Conservation (phyloP, 2,797 vertebrate genomes). For the Sparus aurata region DNA sequence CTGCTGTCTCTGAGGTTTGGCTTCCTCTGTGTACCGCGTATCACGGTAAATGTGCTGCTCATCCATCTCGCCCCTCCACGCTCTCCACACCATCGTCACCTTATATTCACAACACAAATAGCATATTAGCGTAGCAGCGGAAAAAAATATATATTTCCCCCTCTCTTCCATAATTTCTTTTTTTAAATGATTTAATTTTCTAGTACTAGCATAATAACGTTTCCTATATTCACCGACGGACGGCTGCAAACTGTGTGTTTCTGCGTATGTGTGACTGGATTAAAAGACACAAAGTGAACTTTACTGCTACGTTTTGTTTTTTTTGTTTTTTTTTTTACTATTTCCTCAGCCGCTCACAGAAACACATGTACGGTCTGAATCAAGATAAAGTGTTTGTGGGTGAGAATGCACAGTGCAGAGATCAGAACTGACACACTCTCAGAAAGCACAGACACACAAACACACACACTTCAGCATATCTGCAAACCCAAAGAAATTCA, state of each 20-base stretch:
- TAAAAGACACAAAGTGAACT: slow-evolving; percentile 48
- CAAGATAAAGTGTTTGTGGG: slow-evolving; percentile 44
- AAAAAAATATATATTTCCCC: slow-evolving; percentile 10
- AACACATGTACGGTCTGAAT: slow-evolving; percentile 22
- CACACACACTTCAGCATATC: slow-evolving; percentile 22
- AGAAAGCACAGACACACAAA: slow-evolving; percentile 5
- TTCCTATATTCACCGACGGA: slow-evolving; percentile 66
- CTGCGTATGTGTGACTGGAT: slow-evolving; percentile 26
- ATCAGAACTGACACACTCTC: not conserved
- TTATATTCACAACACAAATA: slow-evolving; percentile 27
- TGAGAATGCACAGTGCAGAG: slow-evolving; percentile 14
- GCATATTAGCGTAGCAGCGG: not conserved
- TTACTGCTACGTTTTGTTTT: slow-evolving; percentile 35
- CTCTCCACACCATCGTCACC: slow-evolving; percentile 4
- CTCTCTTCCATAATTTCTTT: not conserved
- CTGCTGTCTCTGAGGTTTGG: not conserved
- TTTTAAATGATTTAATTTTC: slow-evolving; percentile 35
- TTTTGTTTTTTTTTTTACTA: not conserved
- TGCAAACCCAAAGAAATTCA: slow-evolving; percentile 26
- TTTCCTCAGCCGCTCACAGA: slow-evolving; percentile 42
- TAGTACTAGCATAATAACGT: slow-evolving; percentile 59
- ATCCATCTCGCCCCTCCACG: slow-evolving; percentile 14
- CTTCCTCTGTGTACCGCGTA: slow-evolving; percentile 8
- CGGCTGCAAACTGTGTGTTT: slow-evolving; percentile 48
- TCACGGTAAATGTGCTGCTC: slow-evolving; percentile 37